Conservation (phyloP, 2,888 invertebrate genomes). For the Andrena flavipes region DNA sequence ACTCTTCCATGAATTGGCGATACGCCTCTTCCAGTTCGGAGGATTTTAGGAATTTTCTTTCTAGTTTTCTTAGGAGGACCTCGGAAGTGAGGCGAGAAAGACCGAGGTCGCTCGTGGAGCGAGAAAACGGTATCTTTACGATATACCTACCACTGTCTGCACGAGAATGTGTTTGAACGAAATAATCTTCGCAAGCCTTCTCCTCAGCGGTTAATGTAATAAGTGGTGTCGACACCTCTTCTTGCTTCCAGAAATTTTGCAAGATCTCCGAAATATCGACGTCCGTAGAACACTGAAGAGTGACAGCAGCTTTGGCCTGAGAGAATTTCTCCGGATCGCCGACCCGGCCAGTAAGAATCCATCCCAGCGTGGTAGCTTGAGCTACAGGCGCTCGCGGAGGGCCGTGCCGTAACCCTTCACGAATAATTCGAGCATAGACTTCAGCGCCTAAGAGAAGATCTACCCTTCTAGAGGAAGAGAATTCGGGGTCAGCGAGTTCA, state of each 20-base stretch:
- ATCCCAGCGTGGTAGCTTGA: neutral
- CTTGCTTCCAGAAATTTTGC: neutral
- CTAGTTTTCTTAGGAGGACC: neutral
- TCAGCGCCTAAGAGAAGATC: neutral
- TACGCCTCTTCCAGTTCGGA: neutral
- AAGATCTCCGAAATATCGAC: neutral
- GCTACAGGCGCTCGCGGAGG: neutral
- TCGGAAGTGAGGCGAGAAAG: neutral
- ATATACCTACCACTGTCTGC: neutral
- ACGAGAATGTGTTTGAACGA: neutral
- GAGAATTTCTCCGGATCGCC: neutral
- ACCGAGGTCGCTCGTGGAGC: neutral
- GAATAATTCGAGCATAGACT: neutral
- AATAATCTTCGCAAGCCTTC: neutral
- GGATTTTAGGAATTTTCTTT: neutral
- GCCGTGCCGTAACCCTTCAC: neutral
- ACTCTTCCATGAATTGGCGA: no score
- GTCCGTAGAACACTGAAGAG: neutral
- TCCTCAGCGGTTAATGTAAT: neutral
- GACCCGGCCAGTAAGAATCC: neutral
- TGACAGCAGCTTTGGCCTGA: neutral
- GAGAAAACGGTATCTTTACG: neutral
- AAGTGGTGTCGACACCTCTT: slow-evolving; percentile 1
- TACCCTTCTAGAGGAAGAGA: neutral
- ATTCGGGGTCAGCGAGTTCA: neutral